Evolutionary conservation across 1,140 invertebrate species (phyloP).

Genomic region (Drosophila grimshawi): DNA sequence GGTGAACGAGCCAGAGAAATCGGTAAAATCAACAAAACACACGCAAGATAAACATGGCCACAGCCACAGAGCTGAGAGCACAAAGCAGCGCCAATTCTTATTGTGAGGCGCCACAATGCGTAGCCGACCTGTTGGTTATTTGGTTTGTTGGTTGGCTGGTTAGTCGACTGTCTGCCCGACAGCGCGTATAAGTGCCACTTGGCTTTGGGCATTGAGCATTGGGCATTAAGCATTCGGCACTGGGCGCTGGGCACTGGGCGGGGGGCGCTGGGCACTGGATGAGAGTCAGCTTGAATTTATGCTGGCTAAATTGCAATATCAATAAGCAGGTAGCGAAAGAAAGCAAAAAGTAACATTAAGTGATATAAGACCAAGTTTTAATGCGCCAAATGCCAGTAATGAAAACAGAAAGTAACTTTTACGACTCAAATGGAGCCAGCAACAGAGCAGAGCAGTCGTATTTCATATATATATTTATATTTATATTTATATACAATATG

Average conservation of each 20-base stretch:
- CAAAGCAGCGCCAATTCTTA: slow-evolving; percentile 25
- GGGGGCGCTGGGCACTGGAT: not conserved
- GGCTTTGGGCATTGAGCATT: not conserved
- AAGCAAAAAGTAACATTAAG: slow-evolving; percentile 14
- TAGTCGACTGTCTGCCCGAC: slow-evolving; percentile 14
- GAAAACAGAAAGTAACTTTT: slow-evolving; percentile 5
- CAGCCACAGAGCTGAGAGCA: slow-evolving; percentile 23
- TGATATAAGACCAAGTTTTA: slow-evolving; percentile 16
- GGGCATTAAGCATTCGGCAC: not conserved
- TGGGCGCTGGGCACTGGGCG: not conserved
- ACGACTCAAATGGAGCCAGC: not conserved
- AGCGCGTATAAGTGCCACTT: slow-evolving; percentile 34
- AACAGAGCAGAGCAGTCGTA: no score
- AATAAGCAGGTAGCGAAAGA: slow-evolving; percentile 49
- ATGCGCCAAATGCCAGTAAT: slow-evolving; percentile 37
- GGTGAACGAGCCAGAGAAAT: slow-evolving; percentile 54
- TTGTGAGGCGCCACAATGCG: slow-evolving; percentile 41
- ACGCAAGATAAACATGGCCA: slow-evolving; percentile 70
- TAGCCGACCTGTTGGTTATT: slow-evolving; percentile 44
- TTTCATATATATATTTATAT: no score
- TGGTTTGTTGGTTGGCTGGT: slow-evolving; percentile 12
- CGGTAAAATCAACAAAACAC: slow-evolving; percentile 81
- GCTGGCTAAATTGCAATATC: slow-evolving; percentile 71
- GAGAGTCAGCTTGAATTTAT: slow-evolving; percentile 53
- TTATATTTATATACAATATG: no score